Conservation (phyloP, 1,140 invertebrate genomes). For the Leptopilina clavipes region DNA sequence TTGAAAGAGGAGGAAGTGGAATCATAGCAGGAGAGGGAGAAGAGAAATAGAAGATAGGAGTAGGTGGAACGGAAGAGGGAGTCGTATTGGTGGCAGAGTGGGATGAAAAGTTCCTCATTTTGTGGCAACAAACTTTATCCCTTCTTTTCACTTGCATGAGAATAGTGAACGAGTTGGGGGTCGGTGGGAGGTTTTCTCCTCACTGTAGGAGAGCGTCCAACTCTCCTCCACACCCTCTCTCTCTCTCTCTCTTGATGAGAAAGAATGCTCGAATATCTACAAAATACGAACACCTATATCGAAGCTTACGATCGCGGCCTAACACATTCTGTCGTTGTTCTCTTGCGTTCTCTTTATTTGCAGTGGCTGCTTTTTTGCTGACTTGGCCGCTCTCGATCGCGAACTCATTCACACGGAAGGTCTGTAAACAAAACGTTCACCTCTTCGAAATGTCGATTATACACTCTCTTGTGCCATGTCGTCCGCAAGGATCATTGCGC, state of each 20-base stretch:
- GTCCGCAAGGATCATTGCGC: background rate
- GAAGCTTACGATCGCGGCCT: background rate
- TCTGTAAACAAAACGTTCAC: constrained; percentile 64
- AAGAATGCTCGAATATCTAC: constrained; percentile 2
- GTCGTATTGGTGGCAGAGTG: background rate
- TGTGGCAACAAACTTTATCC: too few relatives aligned
- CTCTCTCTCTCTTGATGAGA: background rate
- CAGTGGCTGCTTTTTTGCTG: constrained; percentile 60
- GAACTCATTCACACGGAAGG: constrained; percentile 62
- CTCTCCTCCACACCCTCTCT: background rate
- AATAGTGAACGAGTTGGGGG: too few relatives aligned
- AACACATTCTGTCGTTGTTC: constrained; percentile 41
- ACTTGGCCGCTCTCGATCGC: constrained; percentile 53
- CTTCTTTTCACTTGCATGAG: too few relatives aligned
- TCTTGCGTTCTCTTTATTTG: constrained; percentile 59
- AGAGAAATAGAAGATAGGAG: background rate
- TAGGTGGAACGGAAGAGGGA: constrained; percentile 10
- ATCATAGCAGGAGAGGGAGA: background rate
- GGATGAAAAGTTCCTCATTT: background rate
- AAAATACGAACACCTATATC: constrained; percentile 26
- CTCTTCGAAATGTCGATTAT: constrained; percentile 48
- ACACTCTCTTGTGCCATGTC: background rate
- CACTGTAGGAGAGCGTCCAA: background rate
- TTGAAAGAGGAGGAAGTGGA: constrained; percentile 20
- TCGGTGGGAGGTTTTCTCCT: background rate